Base-by-base conservation (phyloP, 2,888 invertebrate species). In the Stenotaenia linearis region DNA sequence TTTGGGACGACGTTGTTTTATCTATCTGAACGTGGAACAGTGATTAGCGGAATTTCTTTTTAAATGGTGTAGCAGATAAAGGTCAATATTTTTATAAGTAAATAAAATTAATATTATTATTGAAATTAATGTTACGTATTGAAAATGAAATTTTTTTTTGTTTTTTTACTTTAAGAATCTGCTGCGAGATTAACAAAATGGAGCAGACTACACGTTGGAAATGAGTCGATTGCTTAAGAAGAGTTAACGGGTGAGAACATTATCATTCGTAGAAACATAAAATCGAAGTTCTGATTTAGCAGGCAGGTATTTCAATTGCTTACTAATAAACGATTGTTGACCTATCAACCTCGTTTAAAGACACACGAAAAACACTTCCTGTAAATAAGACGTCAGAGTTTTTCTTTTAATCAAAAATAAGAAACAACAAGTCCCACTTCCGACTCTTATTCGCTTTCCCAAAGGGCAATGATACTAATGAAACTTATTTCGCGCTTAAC, bases 161-260 rank as follows among this genome's bases (percentile, higher is more conserved):
- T n/a, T n/a, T n/a, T n/a, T n/a, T n/a, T n/a, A n/a, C n/a, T n/a
- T n/a, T n/a, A n/a, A n/a, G n/a, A n/a, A 61, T 0, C 69, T 69
- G 69, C 4, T 69, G 69, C 69, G 69, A 69, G 69, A 69, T 10
- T 69, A 69, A 28, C 12, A 69, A 69, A 25, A 69, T 69, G 69
- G 69, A 69, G 69, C 69, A 69, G 69, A 69, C 69, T 69, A 69
- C 69, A 69, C 69, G 69, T 69, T 69, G 69, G 28, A 69, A 28
- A 69, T 69, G 69, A 69, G 28, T 28, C 10, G 25, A n/a, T 69
- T 69, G 25, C 2, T 25, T n/a, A 28, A 69, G 23, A 69, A 69
- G 28, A 69, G 25, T 12, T 69, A 69, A 69, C 69, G 12, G 69
- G 69, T 69, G 69, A 69, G 69, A 69, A 69, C 15, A 28, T 28